Base-by-base conservation (phyloP, 2,113 vertebrate genomes). In the Chaenogobius annularis region DNA sequence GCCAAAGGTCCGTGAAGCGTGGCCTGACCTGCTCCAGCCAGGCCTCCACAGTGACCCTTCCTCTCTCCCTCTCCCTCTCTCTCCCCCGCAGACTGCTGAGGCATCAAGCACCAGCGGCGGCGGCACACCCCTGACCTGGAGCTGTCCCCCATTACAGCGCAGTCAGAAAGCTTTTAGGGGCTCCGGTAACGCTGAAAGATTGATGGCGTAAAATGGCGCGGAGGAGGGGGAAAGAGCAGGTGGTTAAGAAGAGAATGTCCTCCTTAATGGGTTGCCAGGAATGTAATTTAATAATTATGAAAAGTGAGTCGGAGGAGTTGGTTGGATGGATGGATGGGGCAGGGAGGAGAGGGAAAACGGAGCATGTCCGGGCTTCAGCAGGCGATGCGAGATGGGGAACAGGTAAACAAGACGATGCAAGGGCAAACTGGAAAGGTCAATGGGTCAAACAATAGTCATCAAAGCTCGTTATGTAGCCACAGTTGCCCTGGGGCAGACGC, bases 161-260 rank as follows among this genome's bases (percentile, higher is more conserved):
- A 94, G 90, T 94, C 93, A 93, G 92, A 94, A 93, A 93, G 93
- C 93, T 94, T 94, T 94, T 94, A 94, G 92, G 92, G 88, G 88
- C 84, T 91, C 85, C 84, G 82, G 89, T 91, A 93, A 93, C 87
- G 84, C 92, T 91, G 88, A 93, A 93, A 93, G 92, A 94, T 93
- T 93, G 93, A 93, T 94, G 93, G 92, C 83, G 90, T 87, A 91
- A 94, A 93, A 90, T 89, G 81, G 82, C 84, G 81, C 62, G 80
- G 85, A 74, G 86, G 84, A 82, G 54, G 52, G 15, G 47, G 47
- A 13, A 17, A 48, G 92, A 94, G 93, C 94, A 94, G 93, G 93
- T 94, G 94, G 94, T 93, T 93, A 92, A 91, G 89, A 93, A 92
- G 91, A 92, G 92, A 91, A 93, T 91, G 90, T 91, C 88, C 90